These are phyloP conservation scores for Corythornis cristatus DNA, from an alignment of 2,113 vertebrate species.

Conservation along the genomic window DNA sequence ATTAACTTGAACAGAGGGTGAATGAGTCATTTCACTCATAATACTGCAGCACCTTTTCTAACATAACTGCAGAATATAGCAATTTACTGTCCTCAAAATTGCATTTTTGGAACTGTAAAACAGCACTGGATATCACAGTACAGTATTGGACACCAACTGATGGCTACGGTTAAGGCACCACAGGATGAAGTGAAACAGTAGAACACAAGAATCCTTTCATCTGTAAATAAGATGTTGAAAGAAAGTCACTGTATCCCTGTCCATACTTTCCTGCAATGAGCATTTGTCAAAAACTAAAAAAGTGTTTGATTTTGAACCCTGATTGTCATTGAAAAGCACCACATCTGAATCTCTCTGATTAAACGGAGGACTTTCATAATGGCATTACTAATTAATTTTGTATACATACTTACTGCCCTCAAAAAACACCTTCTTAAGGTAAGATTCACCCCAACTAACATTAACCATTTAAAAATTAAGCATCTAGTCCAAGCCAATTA, in stretches of 20 bases:
- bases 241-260: not conserved
- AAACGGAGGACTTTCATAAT: slow-evolving; percentile 43
- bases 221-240: not conserved
- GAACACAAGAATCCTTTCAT: not conserved
- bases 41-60: not conserved
- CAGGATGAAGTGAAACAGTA: not conserved
- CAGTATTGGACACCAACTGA: not conserved
- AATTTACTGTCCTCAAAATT: not conserved
- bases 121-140: not conserved
- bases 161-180: not conserved
- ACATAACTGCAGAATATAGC: not conserved
- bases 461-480: slow-evolving; percentile 52
- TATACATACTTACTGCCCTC: slow-evolving; percentile 51
- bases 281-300: not conserved
- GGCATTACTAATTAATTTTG: slow-evolving; percentile 38
- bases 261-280: not conserved
- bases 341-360: slow-evolving; percentile 38
- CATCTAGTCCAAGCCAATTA: slow-evolving; percentile 28
- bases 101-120: not conserved
- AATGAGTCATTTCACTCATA: not conserved
- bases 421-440: slow-evolving; percentile 39
- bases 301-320: not conserved
- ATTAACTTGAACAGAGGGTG: not conserved
- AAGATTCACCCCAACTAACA: slow-evolving; percentile 37
- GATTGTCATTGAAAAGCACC: not conserved